Evolutionary conservation across 2,888 invertebrate species (phyloP).

Genomic region (Dryobota labecula): DNA sequence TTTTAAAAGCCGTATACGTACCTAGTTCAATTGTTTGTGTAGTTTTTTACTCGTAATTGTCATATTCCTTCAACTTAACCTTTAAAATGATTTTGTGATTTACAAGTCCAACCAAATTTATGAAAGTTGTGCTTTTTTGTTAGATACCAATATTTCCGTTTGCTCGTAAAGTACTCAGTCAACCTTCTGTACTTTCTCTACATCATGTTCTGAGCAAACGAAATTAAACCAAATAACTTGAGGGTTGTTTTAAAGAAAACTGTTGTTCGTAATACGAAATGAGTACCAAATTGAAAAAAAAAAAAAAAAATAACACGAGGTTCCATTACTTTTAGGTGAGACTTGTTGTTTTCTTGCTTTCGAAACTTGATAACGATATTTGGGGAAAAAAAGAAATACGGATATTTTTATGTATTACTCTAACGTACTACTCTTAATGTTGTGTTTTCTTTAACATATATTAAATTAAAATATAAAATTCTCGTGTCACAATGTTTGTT

Average conservation of each 20-base stretch:
- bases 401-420: not conserved
- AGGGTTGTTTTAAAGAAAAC: conserved; percentile 62
- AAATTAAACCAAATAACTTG: conserved; percentile 71
- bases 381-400: conserved; percentile 7
- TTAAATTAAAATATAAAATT: too few relatives aligned
- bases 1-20: too few relatives aligned
- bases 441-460: not conserved
- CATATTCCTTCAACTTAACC: not conserved
- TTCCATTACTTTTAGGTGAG: conserved; percentile 45
- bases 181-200: conserved; percentile 20
- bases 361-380: conserved; percentile 37
- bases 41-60: not conserved
- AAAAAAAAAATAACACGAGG: too few relatives aligned
- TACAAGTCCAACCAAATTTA: not conserved
- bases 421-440: not conserved
- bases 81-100: not conserved
- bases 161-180: not conserved
- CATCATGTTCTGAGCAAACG: conserved; percentile 52
- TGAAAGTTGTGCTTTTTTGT: not conserved
- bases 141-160: not conserved
- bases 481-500: too few relatives aligned
- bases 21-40: not conserved
- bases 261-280: conserved; percentile 64
- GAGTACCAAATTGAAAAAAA: conserved; percentile 65
- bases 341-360: conserved; percentile 41